These are phyloP conservation scores for Barnardius zonarius DNA, from an alignment of 2,113 vertebrate genomes.

Conservation along the genomic window DNA sequence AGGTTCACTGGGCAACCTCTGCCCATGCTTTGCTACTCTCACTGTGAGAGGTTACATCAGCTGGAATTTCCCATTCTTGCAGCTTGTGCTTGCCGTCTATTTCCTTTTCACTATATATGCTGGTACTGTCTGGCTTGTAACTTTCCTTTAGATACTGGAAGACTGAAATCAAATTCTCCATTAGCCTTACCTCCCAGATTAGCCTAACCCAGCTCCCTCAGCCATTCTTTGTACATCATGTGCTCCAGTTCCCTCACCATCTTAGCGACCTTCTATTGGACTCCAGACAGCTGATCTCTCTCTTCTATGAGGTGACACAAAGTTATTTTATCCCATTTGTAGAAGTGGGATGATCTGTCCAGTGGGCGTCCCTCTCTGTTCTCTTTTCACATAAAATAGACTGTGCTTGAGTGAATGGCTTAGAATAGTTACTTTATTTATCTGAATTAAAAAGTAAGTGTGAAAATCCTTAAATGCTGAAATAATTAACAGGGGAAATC, in stretches of 20 bases:
- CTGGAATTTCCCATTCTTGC: neutral
- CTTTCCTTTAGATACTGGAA: neutral
- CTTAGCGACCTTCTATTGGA: neutral
- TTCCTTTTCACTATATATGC: neutral
- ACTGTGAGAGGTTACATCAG: fast-evolving
- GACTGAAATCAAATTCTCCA: neutral
- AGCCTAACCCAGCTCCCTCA: neutral
- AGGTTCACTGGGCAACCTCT: neutral
- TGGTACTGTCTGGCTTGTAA: neutral
- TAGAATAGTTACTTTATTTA: neutral
- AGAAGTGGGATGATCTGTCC: neutral
- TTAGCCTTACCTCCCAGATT: neutral
- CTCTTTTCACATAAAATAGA: neutral
- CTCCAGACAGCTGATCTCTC: neutral
- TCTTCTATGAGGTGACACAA: neutral
- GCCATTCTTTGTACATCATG: fast-evolving
- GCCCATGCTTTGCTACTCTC: neutral
- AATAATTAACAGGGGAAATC: neutral
- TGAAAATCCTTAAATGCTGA: neutral
- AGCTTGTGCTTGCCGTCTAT: neutral
- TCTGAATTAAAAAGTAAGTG: neutral
- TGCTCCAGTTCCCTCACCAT: neutral
- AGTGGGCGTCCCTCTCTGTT: neutral
- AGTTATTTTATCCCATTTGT: neutral
- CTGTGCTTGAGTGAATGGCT: neutral